These are phyloP conservation scores for Aleiodes leptofemur DNA, from an alignment of 2,888 invertebrate genomes.

Conservation along the genomic window DNA sequence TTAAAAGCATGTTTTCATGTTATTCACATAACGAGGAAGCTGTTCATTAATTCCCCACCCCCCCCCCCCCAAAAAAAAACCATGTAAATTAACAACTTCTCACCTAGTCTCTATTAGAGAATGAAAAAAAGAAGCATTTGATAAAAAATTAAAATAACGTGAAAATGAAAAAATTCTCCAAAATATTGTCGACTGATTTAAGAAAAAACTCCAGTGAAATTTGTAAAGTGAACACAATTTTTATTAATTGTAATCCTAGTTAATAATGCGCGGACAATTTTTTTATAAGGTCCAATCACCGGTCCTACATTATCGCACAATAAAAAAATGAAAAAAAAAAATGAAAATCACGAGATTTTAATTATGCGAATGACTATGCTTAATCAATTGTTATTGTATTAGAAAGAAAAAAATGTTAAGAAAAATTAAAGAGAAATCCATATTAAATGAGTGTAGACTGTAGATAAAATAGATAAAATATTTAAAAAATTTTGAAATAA, in stretches of 20 bases:
- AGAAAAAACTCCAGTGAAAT: constrained; percentile 11
- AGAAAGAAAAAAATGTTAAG: constrained; percentile 3
- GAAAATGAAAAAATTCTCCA: background rate
- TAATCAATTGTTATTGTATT: constrained; percentile 27
- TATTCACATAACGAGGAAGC: constrained; percentile 1
- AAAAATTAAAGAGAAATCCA: background rate
- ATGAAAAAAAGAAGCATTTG: background rate
- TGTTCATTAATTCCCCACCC: background rate
- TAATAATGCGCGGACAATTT: constrained; percentile 35
- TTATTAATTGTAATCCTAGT: constrained; percentile 24
- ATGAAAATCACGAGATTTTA: constrained; percentile 2
- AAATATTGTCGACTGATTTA: constrained; percentile 14
- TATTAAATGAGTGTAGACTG: constrained; percentile 1
- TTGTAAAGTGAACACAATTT: constrained; percentile 17
- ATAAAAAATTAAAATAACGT: background rate
- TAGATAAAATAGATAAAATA: constrained; percentile 16
- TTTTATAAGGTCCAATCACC: constrained; percentile 14
- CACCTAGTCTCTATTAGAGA: constrained; percentile 33
- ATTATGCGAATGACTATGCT: constrained; percentile 27
- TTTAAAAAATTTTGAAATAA: constrained; percentile 3
- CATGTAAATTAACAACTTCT: constrained; percentile 33
- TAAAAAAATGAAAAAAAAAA: background rate
- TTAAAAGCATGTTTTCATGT: background rate
- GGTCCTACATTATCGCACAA: constrained; percentile 29
- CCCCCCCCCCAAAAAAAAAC: background rate